phyloP scores from a whole-genome alignment of 2,797 vertebrate genomes.

The Esox lucius region DNA sequence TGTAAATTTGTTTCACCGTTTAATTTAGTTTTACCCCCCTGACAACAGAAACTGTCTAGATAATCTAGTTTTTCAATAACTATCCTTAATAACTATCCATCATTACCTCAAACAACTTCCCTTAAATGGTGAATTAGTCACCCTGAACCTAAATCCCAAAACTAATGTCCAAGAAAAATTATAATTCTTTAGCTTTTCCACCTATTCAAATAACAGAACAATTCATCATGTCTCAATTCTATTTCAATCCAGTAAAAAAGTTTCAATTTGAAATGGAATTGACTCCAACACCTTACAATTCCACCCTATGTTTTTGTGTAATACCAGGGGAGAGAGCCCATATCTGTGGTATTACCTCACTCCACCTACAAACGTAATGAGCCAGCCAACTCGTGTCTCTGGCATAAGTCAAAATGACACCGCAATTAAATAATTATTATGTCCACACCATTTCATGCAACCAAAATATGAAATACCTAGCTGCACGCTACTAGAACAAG shows the following conservation, averaged over 20 bases:
- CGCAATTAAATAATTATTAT: constrained; percentile 5
- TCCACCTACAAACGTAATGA: not conserved
- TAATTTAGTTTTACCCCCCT: constrained; percentile 34
- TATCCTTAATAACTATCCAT: not conserved
- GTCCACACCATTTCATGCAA: constrained; percentile 37
- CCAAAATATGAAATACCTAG: constrained; percentile 27
- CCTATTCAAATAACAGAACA: not conserved
- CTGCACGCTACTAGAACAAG: constrained; percentile 22
- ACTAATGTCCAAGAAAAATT: not conserved
- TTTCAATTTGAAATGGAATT: too few relatives aligned
- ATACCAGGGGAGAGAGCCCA: not conserved
- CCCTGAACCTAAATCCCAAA: constrained; percentile 13
- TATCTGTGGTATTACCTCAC: not conserved
- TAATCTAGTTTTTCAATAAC: constrained; percentile 39
- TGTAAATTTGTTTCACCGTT: not conserved
- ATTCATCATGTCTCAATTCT: not conserved
- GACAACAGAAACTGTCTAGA: constrained; percentile 68
- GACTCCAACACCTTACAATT: not conserved
- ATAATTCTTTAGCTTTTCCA: not conserved
- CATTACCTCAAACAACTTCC: not conserved
- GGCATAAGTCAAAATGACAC: not conserved
- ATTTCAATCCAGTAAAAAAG: not conserved
- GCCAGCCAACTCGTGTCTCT: not conserved
- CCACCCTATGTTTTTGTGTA: not conserved
- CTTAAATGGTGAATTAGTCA: not conserved